Percentiles rank a stretch among this genome's conserved stretches.
phyloP scores from a whole-genome alignment of 2,888 invertebrate species.

The Gastracanthus pulcherrimus region DNA sequence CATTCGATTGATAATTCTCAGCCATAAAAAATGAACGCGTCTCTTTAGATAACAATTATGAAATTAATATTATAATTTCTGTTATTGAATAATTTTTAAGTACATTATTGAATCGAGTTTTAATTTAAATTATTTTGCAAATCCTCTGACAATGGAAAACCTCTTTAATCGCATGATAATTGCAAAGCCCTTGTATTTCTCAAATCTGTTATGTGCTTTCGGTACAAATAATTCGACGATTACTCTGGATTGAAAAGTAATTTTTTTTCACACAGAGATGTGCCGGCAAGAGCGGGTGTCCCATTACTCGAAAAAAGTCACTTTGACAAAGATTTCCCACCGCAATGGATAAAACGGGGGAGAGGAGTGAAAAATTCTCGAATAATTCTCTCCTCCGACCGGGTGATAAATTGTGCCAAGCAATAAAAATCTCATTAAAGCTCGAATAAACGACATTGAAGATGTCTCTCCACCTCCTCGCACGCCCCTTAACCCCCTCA shows the following conservation, averaged over 20 bases:
- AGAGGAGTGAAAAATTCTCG: constrained; percentile 52
- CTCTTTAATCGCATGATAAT: background rate
- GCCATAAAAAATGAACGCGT: no score
- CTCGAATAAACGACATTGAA: constrained; percentile 55
- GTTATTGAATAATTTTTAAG: no score
- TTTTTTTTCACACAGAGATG: constrained; percentile 4
- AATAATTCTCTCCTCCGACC: constrained; percentile 54
- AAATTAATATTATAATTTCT: no score
- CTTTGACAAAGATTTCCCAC: constrained; percentile 53
- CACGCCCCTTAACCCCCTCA: background rate
- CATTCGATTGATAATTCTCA: no score
- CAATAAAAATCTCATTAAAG: constrained; percentile 60
- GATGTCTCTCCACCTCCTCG: constrained; percentile 24
- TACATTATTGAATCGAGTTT: no score
- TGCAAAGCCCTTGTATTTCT: background rate
- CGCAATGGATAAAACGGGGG: constrained; percentile 46
- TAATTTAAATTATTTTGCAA: no score
- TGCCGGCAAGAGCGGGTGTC: background rate
- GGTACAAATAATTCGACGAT: constrained; percentile 34
- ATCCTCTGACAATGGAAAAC: background rate
- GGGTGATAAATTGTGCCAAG: constrained; percentile 56
- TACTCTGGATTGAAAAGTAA: constrained; percentile 22
- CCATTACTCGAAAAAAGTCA: constrained; percentile 52
- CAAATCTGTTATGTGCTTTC: background rate
- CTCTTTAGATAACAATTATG: no score